Percentiles rank a stretch among this genome's conserved stretches.
Evolutionary conservation across 2,797 vertebrate genomes (phyloP).

Genomic region (Argentina silus): DNA sequence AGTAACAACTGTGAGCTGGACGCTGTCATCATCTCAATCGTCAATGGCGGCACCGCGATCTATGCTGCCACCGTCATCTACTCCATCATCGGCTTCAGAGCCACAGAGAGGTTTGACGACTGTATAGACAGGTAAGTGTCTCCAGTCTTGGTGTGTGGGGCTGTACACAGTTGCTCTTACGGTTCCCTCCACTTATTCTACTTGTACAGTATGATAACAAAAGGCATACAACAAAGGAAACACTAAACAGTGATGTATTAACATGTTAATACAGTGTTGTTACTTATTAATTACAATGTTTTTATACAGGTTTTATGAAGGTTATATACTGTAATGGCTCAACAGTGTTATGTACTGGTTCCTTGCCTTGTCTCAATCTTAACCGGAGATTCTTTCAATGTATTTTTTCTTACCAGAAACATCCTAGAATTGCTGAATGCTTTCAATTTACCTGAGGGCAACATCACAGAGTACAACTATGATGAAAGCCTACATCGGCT

Average conservation of each 20-base stretch:
- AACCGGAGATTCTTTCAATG: no score
- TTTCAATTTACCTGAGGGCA: conserved; percentile 81
- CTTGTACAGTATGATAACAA: no score
- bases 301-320: no score
- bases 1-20: conserved; percentile 91
- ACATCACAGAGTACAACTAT: conserved; percentile 81
- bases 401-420: conserved; percentile 73
- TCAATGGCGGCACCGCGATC: conserved; percentile 86
- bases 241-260: no score
- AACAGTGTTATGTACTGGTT: background rate
- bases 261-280: no score
- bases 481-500: conserved; percentile 56
- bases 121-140: conserved; percentile 77
- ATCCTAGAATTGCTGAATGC: conserved; percentile 83
- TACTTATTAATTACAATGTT: no score
- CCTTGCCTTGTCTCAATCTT: no score
- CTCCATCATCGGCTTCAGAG: conserved; percentile 88
- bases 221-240: no score
- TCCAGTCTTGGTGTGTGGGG: background rate
- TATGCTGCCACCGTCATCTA: conserved; percentile 87
- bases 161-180: no score
- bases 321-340: no score
- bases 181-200: no score
- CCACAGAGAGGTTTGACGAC: conserved; percentile 81
- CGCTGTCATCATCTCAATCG: conserved; percentile 81